Conservation (phyloP, 1,140 invertebrate species). For the Dendrolimus punctatus region DNA sequence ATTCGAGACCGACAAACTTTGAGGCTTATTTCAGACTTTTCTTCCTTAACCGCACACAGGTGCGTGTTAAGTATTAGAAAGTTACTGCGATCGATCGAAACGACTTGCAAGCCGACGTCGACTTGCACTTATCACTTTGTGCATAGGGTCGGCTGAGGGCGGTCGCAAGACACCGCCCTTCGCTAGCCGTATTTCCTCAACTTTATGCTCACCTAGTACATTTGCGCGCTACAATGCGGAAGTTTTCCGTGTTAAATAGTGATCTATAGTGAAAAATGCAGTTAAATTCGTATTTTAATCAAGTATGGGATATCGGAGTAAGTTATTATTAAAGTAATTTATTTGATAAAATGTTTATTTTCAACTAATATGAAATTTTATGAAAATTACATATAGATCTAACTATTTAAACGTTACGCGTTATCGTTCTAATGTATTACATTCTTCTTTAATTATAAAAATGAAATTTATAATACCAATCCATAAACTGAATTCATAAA, state of each 20-base stretch:
- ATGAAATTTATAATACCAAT: too few relatives aligned
- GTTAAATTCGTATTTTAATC: conserved; percentile 19
- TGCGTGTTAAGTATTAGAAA: conserved; percentile 29
- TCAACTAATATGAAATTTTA: background rate
- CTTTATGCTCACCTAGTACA: conserved; percentile 18
- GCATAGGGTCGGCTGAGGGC: conserved; percentile 35
- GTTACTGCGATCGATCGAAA: conserved; percentile 40
- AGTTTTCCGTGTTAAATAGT: conserved; percentile 2
- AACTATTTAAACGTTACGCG: too few relatives aligned
- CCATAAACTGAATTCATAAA: too few relatives aligned
- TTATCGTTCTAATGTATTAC: too few relatives aligned
- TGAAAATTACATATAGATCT: too few relatives aligned
- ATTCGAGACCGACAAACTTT: background rate
- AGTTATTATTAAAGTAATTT: conserved; percentile 7
- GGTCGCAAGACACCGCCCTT: conserved; percentile 15
- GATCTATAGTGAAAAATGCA: conserved; percentile 9
- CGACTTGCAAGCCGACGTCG: conserved; percentile 17
- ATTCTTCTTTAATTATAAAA: too few relatives aligned
- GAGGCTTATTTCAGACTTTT: background rate
- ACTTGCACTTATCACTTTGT: conserved; percentile 42
- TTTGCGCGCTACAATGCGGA: conserved; percentile 7
- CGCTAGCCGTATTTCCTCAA: too few relatives aligned
- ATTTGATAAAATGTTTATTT: background rate
- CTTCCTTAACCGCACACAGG: conserved; percentile 15
- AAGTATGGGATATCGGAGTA: conserved; percentile 27